These are phyloP conservation scores for Bombus impatiens DNA, from an alignment of 1,140 invertebrate genomes.

Conservation along the genomic window DNA sequence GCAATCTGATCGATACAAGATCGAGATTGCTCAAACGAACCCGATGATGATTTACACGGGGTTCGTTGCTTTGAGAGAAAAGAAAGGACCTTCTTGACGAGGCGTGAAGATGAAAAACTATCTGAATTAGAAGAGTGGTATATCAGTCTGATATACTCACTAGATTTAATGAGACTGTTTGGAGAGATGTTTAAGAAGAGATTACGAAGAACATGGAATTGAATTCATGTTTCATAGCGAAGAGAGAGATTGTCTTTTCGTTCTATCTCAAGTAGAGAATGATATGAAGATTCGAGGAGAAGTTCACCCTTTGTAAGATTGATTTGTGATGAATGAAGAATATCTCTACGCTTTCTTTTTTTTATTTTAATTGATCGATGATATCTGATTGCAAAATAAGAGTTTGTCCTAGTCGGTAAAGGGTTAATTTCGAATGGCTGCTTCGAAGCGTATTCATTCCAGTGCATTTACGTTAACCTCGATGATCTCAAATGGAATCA, in stretches of 20 bases:
- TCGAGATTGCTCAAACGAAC: slow-evolving; percentile 17
- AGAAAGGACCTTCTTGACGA: not conserved
- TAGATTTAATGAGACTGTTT: not conserved
- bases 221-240: slow-evolving; percentile 9
- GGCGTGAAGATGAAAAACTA: not conserved
- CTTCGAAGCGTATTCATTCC: slow-evolving; percentile 18
- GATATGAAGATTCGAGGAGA: not conserved
- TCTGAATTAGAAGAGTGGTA: not conserved
- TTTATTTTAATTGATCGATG: not conserved
- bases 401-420: not conserved
- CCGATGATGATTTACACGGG: not conserved
- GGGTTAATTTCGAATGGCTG: not conserved
- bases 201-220: not conserved
- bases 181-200: not conserved
- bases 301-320: slow-evolving; percentile 5
- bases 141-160: not conserved
- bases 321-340: not conserved
- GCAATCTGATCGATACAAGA: slow-evolving; percentile 25
- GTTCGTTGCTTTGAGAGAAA: not conserved
- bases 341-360: not conserved
- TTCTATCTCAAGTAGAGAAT: not conserved
- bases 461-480: slow-evolving; percentile 28
- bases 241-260: not conserved
- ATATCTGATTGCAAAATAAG: not conserved
- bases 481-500: slow-evolving; percentile 32